Conservation (phyloP, 64 coral and sea anemone species). For the Pocillopora verrucosa region DNA sequence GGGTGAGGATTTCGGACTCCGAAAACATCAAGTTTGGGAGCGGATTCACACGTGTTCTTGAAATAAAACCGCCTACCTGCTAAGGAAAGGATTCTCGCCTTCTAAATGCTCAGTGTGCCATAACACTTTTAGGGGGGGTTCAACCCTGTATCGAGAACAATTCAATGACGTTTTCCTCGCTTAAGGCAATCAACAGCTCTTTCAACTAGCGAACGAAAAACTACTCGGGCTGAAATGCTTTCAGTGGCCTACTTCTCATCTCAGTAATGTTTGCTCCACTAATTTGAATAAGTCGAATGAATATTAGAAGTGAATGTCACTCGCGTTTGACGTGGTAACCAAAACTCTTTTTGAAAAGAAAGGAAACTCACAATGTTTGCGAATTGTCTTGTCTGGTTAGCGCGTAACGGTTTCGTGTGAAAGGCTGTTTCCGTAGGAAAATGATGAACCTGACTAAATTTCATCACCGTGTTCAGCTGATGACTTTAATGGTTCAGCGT, state of each 20-base stretch:
- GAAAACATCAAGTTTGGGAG: neutral
- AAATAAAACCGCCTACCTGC: conserved; percentile 6
- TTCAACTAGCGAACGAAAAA: neutral
- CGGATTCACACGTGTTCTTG: neutral
- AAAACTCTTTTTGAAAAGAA: conserved; percentile 31
- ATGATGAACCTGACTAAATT: neutral
- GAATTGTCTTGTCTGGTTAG: conserved; percentile 44
- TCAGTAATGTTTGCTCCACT: conserved; percentile 65
- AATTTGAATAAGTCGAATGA: conserved; percentile 79
- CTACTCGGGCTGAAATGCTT: conserved; percentile 13
- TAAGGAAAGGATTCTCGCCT: neutral
- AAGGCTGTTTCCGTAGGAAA: conserved; percentile 2
- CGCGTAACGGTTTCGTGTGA: conserved; percentile 32
- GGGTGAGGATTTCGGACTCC: neutral
- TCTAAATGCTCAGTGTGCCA: neutral
- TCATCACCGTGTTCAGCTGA: neutral
- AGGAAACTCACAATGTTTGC: conserved; percentile 40
- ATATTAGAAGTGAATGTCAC: conserved; percentile 67
- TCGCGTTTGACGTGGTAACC: conserved; percentile 61
- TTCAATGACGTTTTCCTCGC: neutral
- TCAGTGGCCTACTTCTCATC: conserved; percentile 34
- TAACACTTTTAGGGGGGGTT: neutral
- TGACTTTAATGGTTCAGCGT: neutral
- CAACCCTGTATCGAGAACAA: no score
- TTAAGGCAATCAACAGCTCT: conserved; percentile 12